A percentile compares a stretch with the other conserved stretches of the same genome.
phyloP scores from a whole-genome alignment of 2,113 vertebrate genomes.

The Garra rufa region DNA sequence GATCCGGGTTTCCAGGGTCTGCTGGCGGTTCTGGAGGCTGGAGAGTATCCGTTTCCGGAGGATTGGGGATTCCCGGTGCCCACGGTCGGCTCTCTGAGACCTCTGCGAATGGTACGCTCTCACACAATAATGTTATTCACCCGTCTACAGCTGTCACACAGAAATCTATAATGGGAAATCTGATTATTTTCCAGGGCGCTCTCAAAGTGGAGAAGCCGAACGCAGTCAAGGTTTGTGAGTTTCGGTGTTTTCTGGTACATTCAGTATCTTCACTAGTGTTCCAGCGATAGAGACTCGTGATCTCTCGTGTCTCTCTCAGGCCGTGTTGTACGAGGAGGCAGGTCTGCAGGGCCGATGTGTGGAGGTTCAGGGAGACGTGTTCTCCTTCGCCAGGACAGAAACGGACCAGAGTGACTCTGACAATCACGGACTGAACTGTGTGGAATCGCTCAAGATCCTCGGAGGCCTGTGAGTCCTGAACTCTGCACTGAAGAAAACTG shows the following conservation, averaged over 20 bases:
- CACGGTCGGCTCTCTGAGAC: conserved; percentile 86
- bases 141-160: too few species aligned
- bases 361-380: conserved; percentile 83
- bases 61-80: conserved; percentile 86
- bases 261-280: too few species aligned
- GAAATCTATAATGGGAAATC: neutral
- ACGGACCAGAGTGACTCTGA: conserved; percentile 29
- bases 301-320: conserved; percentile 65
- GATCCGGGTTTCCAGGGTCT: conserved; percentile 88
- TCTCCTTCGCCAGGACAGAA: conserved; percentile 65
- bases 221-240: neutral
- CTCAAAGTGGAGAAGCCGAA: neutral
- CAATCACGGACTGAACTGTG: conserved; percentile 58
- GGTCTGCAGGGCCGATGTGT: conserved; percentile 83
- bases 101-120: conserved; percentile 68
- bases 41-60: conserved; percentile 86
- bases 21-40: conserved; percentile 84
- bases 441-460: conserved; percentile 87
- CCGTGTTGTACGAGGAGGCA: conserved; percentile 86
- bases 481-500: too few species aligned
- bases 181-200: neutral
- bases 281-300: neutral
- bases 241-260: neutral
- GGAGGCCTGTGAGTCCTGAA: conserved; percentile 86
- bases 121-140: neutral